Evolutionary conservation across 2,113 vertebrate species (phyloP).

Genomic region (Rhinolophus sinicus): DNA sequence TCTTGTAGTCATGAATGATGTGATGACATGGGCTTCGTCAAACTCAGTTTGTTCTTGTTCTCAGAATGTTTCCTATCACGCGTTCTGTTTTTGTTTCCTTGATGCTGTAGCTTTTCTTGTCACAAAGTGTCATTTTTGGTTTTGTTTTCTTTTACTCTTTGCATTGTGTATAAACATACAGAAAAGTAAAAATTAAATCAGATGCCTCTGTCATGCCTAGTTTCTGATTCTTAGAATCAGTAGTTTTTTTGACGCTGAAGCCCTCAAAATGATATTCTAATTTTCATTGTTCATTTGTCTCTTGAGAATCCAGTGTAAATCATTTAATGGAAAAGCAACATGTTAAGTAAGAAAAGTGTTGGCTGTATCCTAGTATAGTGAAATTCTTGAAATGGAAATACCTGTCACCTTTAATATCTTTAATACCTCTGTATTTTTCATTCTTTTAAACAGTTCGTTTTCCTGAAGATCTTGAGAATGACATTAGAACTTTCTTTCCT

Average conservation of each 20-base stretch:
- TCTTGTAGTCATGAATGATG: background rate
- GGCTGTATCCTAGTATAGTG: background rate
- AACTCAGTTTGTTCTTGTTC: conserved; percentile 33
- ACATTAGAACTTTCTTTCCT: conserved; percentile 95
- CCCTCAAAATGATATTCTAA: conserved; percentile 32
- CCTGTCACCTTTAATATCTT: conserved; percentile 46
- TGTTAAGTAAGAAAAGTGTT: conserved; percentile 54
- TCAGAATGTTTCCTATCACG: background rate
- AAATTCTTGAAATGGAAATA: conserved; percentile 57
- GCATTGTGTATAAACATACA: background rate
- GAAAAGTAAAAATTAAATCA: conserved; percentile 39
- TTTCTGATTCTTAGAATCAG: conserved; percentile 58
- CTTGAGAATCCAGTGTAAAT: conserved; percentile 56
- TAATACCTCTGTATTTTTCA: conserved; percentile 26
- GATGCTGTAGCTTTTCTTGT: background rate
- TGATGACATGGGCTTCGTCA: background rate
- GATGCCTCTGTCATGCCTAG: background rate
- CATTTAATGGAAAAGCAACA: conserved; percentile 1
- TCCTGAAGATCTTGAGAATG: conserved; percentile 96
- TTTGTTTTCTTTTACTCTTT: conserved; percentile 36
- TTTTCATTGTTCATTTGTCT: conserved; percentile 32
- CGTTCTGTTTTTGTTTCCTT: conserved; percentile 47
- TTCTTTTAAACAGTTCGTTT: conserved; percentile 91
- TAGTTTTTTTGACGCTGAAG: background rate
- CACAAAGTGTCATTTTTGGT: background rate